Percentiles rank a stretch among this genome's conserved stretches.
These are phyloP conservation scores for Speoplatyrhinus poulsoni DNA, from an alignment of 2,113 vertebrate species.

Conservation along the genomic window DNA sequence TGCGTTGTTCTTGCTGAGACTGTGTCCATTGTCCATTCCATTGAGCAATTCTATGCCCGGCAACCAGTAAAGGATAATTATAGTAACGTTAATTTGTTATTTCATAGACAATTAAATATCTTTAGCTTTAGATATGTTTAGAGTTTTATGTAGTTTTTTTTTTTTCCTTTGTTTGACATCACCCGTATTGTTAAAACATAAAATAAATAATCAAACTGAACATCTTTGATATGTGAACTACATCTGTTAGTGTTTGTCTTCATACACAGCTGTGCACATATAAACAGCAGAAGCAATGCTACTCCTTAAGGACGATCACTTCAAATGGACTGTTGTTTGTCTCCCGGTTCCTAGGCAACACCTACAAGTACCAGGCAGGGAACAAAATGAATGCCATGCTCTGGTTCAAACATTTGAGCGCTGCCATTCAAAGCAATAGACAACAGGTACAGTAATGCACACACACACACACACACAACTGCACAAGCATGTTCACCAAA, in stretches of 20 bases:
- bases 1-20: too few relatives aligned
- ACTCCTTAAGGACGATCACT: background rate
- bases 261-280: conserved; percentile 6
- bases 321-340: conserved; percentile 28
- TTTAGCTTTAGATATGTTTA: too few relatives aligned
- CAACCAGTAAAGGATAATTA: too few relatives aligned
- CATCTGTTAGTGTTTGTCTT: conserved; percentile 13
- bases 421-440: conserved; percentile 95
- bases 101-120: too few relatives aligned
- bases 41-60: too few relatives aligned
- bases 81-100: too few relatives aligned
- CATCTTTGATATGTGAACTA: background rate
- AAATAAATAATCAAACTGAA: background rate
- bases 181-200: too few relatives aligned
- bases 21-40: too few relatives aligned
- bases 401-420: conserved; percentile 98
- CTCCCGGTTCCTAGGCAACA: conserved; percentile 84
- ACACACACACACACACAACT: background rate
- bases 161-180: too few relatives aligned
- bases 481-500: background rate
- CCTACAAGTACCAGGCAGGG: conserved; percentile 98
- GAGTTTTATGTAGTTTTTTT: too few relatives aligned
- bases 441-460: conserved; percentile 82
- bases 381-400: conserved; percentile 91
- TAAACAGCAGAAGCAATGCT: background rate